Percentiles rank a stretch among this genome's conserved stretches.
Conservation (phyloP, 2,888 invertebrate genomes). For the Coecobrya sp. region DNA sequence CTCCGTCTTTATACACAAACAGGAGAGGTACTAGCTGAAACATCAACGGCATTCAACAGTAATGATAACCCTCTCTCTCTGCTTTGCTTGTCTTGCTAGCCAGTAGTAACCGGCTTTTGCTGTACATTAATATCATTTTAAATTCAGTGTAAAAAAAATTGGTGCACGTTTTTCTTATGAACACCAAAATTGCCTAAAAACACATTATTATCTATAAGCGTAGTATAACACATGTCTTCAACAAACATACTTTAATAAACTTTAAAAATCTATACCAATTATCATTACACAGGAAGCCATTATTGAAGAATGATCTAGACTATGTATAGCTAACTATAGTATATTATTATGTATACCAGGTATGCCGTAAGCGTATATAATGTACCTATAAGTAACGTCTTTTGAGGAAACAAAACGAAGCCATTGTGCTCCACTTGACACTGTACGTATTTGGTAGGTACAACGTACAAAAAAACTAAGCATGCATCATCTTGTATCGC, state of each 20-base stretch:
- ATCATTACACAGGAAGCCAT: background rate
- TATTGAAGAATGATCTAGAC: background rate
- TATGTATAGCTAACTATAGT: background rate
- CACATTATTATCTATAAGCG: background rate
- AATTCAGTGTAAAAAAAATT: constrained; percentile 6
- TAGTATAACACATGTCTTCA: background rate
- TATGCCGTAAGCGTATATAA: background rate
- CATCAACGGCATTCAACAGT: constrained; percentile 5
- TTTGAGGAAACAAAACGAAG: background rate
- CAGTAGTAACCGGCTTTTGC: constrained; percentile 24
- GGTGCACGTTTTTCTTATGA: constrained; percentile 27
- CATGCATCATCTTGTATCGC: background rate
- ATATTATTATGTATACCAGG: background rate
- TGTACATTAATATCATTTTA: background rate
- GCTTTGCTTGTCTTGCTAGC: constrained; percentile 20
- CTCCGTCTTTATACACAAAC: background rate
- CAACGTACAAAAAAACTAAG: background rate
- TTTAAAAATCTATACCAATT: constrained; percentile 3
- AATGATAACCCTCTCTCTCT: background rate
- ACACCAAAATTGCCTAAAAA: background rate
- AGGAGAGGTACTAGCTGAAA: background rate
- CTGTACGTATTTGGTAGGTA: background rate
- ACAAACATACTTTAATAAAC: background rate
- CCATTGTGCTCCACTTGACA: background rate
- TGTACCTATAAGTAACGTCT: background rate